Conservation (phyloP, 2,797 vertebrate genomes). For the Australoheros facetus region DNA sequence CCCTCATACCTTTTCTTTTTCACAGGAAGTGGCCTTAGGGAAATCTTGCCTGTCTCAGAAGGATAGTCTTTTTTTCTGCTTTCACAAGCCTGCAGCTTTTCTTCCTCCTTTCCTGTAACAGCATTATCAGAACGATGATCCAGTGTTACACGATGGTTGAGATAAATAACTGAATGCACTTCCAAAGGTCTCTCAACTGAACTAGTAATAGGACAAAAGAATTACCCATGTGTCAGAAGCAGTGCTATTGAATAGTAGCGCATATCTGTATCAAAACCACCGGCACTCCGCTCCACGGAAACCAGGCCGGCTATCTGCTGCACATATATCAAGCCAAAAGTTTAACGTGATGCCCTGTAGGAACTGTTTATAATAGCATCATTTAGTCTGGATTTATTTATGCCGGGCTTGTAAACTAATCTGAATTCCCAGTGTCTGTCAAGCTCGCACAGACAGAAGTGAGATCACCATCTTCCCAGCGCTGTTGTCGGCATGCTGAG, state of each 20-base stretch:
- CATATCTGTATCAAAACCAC: background rate
- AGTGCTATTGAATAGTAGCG: background rate
- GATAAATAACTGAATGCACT: conserved; percentile 7
- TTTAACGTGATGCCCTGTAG: background rate
- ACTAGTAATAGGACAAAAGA: background rate
- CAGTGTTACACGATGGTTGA: background rate
- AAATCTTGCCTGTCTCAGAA: conserved; percentile 43
- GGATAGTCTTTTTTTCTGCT: background rate
- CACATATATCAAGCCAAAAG: background rate
- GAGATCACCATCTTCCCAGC: conserved; percentile 63
- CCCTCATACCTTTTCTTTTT: conserved; percentile 24
- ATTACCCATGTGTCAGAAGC: background rate
- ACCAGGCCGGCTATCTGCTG: background rate
- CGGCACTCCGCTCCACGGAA: background rate
- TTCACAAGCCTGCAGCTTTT: conserved; percentile 32
- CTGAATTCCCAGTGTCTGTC: conserved; percentile 58
- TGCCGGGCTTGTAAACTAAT: conserved; percentile 50
- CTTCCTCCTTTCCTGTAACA: conserved; percentile 9
- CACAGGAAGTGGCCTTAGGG: conserved; percentile 41
- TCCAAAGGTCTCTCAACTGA: background rate
- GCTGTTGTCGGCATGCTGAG: conserved; percentile 56
- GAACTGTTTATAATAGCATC: conserved; percentile 30
- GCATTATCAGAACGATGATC: conserved; percentile 12
- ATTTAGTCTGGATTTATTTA: conserved; percentile 46
- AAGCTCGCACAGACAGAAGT: conserved; percentile 24